A percentile compares a stretch with the other conserved stretches of the same genome.
Evolutionary conservation across 2,888 invertebrate genomes (phyloP).

Genomic region (Cheilosia pagana): DNA sequence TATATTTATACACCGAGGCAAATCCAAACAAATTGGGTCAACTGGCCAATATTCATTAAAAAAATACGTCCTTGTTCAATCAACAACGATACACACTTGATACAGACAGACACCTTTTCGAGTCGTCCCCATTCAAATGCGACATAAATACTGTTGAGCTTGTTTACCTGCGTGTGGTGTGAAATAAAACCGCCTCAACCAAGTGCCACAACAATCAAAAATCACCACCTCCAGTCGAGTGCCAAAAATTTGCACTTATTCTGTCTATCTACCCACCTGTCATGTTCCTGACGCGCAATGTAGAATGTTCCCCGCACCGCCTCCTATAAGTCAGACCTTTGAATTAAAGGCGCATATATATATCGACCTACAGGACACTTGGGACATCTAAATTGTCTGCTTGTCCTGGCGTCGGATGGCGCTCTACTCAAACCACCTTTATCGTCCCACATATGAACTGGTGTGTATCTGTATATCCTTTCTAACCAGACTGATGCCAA

Average conservation of each 20-base stretch:
- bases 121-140: no score
- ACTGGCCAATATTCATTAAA: no score
- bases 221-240: constrained; percentile 23
- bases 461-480: neutral
- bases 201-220: constrained; percentile 50
- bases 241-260: constrained; percentile 45
- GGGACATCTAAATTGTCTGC: constrained; percentile 59
- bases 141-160: no score
- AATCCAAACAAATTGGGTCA: no score
- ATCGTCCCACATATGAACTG: constrained; percentile 2
- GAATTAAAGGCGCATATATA: constrained; percentile 28
- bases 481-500: constrained; percentile 46
- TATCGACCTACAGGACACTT: constrained; percentile 47
- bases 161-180: no score
- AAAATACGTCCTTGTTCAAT: no score
- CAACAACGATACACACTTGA: no score
- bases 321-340: constrained; percentile 12
- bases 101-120: no score
- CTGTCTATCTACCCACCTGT: constrained; percentile 27
- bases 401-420: constrained; percentile 33
- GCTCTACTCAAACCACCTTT: constrained; percentile 33
- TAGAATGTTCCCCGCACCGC: constrained; percentile 1
- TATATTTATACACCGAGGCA: no score
- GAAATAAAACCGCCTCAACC: neutral
- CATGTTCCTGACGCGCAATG: constrained; percentile 3